phyloP scores from a whole-genome alignment of 2,888 invertebrate genomes.

The Sialis fuliginosa region DNA sequence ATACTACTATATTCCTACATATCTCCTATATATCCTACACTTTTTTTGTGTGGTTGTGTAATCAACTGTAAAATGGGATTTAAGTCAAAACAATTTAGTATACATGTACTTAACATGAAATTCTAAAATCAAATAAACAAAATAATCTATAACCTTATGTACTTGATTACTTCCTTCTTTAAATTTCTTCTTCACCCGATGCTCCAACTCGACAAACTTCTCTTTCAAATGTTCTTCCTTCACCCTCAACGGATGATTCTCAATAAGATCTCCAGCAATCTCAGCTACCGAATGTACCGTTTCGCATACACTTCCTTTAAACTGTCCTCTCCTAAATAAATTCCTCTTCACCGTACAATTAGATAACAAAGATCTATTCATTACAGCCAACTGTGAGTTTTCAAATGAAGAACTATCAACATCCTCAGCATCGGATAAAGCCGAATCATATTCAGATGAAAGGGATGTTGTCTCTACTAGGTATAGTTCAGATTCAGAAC shows the following conservation, averaged over 20 bases:
- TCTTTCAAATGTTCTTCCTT: constrained; percentile 7
- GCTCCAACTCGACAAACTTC: constrained; percentile 32
- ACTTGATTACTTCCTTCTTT: constrained; percentile 38
- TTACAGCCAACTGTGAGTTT: no score
- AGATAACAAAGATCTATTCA: no score
- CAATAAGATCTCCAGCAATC: not conserved
- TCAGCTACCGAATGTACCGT: not conserved
- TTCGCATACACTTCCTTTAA: not conserved
- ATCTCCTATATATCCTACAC: no score
- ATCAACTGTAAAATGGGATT: no score
- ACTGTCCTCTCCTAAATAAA: not conserved
- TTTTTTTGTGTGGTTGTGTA: no score
- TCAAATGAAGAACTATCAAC: not conserved
- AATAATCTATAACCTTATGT: constrained; percentile 33
- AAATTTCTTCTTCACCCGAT: constrained; percentile 25
- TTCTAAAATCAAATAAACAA: no score
- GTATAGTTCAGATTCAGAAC: no score
- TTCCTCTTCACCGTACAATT: not conserved
- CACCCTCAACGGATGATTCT: not conserved
- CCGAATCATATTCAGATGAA: not conserved
- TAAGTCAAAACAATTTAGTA: no score
- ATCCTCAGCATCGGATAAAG: not conserved
- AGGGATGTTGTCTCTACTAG: not conserved
- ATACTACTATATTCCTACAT: no score
- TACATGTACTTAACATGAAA: no score